A percentile compares a stretch with the other conserved stretches of the same genome.
These are phyloP conservation scores for Drosophila mayaguana DNA, from an alignment of 2,888 invertebrate genomes.

Conservation along the genomic window DNA sequence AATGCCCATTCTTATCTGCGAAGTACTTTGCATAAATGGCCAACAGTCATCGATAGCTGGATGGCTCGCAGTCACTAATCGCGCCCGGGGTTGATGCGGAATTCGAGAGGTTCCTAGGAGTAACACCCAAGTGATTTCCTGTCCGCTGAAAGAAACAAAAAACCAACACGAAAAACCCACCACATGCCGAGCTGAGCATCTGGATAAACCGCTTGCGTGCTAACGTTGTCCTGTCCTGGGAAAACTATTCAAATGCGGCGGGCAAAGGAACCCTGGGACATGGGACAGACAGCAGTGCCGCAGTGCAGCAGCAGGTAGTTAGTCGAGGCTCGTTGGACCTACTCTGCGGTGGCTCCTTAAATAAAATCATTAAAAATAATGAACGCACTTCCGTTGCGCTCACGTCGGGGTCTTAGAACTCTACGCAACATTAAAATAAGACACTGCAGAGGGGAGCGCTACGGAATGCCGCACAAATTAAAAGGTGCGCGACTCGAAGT, in stretches of 20 bases:
- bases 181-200: slow-evolving; percentile 34
- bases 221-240: slow-evolving; percentile 41
- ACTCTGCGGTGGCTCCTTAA: slow-evolving; percentile 47
- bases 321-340: slow-evolving; percentile 23
- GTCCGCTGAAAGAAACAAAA: neutral
- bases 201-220: slow-evolving; percentile 49
- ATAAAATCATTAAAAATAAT: slow-evolving; percentile 80
- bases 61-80: slow-evolving; percentile 28
- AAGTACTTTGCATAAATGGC: slow-evolving; percentile 35
- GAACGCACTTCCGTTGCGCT: slow-evolving; percentile 73
- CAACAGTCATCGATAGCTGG: slow-evolving; percentile 11
- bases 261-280: slow-evolving; percentile 12
- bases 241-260: slow-evolving; percentile 54
- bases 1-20: slow-evolving; percentile 27
- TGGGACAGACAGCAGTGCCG: neutral
- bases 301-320: slow-evolving; percentile 14
- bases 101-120: neutral
- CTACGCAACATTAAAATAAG: slow-evolving; percentile 70
- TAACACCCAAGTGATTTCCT: slow-evolving; percentile 3
- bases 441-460: slow-evolving; percentile 26
- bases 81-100: slow-evolving; percentile 5
- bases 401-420: slow-evolving; percentile 72
- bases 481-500: slow-evolving; percentile 67
- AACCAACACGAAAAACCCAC: slow-evolving; percentile 8
- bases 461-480: slow-evolving; percentile 74